Percentiles rank a stretch among this genome's conserved stretches.
Evolutionary conservation across 1,140 invertebrate species (phyloP).

Genomic region (Steinernema khuongi): DNA sequence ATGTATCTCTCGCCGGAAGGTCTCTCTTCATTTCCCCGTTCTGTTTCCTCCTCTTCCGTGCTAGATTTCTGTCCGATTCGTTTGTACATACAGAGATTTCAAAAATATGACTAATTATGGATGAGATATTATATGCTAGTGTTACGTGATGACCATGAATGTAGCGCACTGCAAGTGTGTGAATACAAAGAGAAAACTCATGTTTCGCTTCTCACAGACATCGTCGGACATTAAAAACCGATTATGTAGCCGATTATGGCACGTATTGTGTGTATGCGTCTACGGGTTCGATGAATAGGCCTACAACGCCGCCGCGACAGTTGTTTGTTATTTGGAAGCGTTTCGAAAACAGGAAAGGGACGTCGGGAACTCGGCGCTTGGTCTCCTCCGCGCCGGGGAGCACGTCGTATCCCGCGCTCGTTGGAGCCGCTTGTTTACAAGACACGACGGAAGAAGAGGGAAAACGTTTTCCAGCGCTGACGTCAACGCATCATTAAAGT

Average conservation of each 20-base stretch:
- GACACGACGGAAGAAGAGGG: not conserved
- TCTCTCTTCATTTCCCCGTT: not conserved
- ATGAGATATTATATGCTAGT: constrained; percentile 2
- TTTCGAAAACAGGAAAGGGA: not conserved
- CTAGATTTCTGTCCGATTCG: not conserved
- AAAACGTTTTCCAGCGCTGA: constrained; percentile 4
- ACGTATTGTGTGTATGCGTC: not conserved
- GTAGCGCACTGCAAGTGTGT: not conserved
- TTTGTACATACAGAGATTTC: not conserved
- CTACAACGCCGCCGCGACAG: not conserved
- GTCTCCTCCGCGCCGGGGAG: not conserved
- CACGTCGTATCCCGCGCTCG: not conserved
- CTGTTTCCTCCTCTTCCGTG: not conserved
- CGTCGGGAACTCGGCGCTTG: not conserved
- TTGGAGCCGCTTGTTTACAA: not conserved
- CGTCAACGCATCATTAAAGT: constrained; percentile 1
- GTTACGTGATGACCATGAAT: not conserved
- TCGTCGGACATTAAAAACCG: not conserved
- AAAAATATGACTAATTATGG: not conserved
- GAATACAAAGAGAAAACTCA: not conserved
- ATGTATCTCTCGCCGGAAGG: not conserved
- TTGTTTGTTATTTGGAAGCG: not conserved
- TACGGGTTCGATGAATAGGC: not conserved
- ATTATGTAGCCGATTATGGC: not conserved
- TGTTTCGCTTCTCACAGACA: not conserved